phyloP scores from a whole-genome alignment of 2,113 vertebrate genomes.

The Cygnus buccinator region DNA sequence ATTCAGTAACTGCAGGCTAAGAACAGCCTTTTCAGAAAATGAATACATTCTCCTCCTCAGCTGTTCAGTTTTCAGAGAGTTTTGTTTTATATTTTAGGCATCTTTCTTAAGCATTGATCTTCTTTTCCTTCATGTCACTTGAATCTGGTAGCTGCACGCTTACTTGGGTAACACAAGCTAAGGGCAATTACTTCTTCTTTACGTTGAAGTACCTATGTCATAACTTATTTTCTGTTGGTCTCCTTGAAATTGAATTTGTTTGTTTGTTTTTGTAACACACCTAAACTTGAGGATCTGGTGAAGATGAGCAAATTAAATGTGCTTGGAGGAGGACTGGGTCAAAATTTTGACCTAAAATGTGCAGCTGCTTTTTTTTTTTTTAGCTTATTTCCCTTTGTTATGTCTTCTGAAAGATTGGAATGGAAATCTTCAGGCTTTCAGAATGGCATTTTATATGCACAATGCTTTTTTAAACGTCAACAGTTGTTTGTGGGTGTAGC shows the following conservation, averaged over 20 bases:
- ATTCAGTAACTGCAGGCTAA: neutral
- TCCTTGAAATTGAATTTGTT: neutral
- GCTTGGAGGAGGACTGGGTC: neutral
- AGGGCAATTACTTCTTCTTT: neutral
- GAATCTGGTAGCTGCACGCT: neutral
- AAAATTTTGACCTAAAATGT: neutral
- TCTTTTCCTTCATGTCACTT: neutral
- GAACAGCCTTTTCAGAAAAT: neutral
- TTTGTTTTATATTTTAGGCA: neutral
- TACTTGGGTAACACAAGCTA: neutral
- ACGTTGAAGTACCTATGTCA: neutral
- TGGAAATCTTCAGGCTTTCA: neutral
- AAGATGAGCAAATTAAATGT: neutral
- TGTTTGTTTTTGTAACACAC: neutral
- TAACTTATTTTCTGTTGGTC: neutral
- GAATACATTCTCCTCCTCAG: neutral
- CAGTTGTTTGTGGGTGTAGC: constrained; percentile 36
- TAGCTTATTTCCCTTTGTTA: neutral
- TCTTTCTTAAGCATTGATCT: neutral
- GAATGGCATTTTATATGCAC: neutral
- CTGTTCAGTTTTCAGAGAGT: neutral
- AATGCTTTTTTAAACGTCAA: constrained; percentile 21
- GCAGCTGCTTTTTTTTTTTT: neutral
- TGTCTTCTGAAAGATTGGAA: neutral
- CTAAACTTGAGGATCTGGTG: neutral